Conservation (phyloP, 2,888 invertebrate species). For the Malthinus flaveolus region DNA sequence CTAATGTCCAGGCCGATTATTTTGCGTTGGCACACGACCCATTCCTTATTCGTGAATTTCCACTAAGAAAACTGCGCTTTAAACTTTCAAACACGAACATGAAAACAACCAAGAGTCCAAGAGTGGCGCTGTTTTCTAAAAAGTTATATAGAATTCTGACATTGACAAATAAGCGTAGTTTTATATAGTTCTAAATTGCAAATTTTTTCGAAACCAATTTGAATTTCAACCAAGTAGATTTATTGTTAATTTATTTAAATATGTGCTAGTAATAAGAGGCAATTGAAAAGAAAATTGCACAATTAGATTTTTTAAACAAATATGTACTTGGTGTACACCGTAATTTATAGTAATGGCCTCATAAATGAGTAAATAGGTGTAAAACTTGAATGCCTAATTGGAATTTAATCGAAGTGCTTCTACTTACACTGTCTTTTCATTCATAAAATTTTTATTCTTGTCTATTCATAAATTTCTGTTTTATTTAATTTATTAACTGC, state of each 20-base stretch:
- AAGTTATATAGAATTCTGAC: neutral
- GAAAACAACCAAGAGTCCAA: too few relatives aligned
- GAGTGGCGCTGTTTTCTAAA: too few relatives aligned
- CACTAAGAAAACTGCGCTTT: too few relatives aligned
- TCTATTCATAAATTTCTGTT: neutral
- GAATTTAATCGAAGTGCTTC: neutral
- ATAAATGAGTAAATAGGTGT: too few relatives aligned
- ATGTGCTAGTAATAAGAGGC: neutral
- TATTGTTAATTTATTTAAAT: constrained; percentile 3
- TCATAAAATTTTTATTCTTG: neutral
- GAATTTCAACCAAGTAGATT: neutral
- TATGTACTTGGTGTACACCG: neutral
- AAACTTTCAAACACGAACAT: too few relatives aligned
- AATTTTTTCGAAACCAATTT: neutral
- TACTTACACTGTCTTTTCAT: neutral
- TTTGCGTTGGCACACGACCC: too few relatives aligned
- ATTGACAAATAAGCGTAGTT: neutral
- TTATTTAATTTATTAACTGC: neutral
- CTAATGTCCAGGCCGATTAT: too few relatives aligned
- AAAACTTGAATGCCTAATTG: too few relatives aligned
- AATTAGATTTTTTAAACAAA: neutral
- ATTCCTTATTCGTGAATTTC: too few relatives aligned
- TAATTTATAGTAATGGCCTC: too few relatives aligned
- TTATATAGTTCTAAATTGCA: neutral
- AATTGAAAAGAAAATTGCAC: constrained; percentile 18